Evolutionary conservation across 2,113 vertebrate species (phyloP), one percentile per base, ranked within the genome.

Genomic region (Vanacampus margaritifer): DNA sequence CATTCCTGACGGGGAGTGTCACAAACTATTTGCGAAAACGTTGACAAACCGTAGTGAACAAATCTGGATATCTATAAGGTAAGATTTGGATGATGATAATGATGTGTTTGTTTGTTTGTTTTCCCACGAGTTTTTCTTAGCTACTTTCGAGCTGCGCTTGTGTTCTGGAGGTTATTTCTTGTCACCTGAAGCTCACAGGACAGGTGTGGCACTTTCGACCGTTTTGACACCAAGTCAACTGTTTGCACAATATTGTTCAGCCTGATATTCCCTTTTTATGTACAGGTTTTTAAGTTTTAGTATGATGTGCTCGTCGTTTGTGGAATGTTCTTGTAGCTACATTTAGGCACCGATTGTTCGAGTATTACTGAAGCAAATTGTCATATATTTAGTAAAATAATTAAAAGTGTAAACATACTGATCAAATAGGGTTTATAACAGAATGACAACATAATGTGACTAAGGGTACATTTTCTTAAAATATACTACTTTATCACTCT

Each of bases 201-300:
- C 60, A 62, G 60, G 60, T 43, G 39, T 62, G 39, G 60, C 60
- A 62, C 37, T 23, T 62, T 41, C 37, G 35, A 60, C 35, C 35
- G 17, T 36, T 60, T 37, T 60, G 58, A 60, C 35, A n/a, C 9
- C 19, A 37, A 36, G 35, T 5, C 58, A 6, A 1, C n/a, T 21
- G n/a, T 62, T 41, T 16, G n/a, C 6, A 41, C 58, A 24, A 32
- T 7, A 5, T 43, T 14, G 6, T 7, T 37, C 58, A 35, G 17
- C 10, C 16, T 58, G 14, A 14, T 9, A 17, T 10, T 60, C 19
- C n/a, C 13, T 36, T 60, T 39, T 5, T 17, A 14, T 32, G 28
- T 32, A 32, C 28, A 32, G 2, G 28, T n/a, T n/a, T n/a, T n/a
- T n/a, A n/a, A n/a, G n/a, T n/a, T n/a, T n/a, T n/a, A n/a, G 21